phyloP scores from a whole-genome alignment of 2,888 invertebrate genomes.

The Protodeltote pygarga region DNA sequence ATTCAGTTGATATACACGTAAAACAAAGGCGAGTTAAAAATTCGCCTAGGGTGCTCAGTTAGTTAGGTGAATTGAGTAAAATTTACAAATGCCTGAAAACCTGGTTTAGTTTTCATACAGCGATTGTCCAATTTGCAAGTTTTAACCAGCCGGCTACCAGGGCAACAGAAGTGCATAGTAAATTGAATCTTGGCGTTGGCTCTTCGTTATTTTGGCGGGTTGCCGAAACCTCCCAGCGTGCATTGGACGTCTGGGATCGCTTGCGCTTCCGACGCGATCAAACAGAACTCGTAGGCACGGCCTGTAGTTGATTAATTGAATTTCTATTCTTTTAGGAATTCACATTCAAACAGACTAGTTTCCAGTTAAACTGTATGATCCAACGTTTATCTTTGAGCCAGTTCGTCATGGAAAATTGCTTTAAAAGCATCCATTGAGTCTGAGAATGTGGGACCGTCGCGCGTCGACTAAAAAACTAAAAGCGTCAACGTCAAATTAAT shows the following conservation, averaged over 20 bases:
- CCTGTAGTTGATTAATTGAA: slow-evolving; percentile 30
- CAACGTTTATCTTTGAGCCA: background rate
- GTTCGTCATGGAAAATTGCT: slow-evolving; percentile 5
- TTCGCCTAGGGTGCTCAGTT: slow-evolving; percentile 5
- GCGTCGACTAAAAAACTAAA: slow-evolving; percentile 13
- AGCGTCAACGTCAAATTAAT: slow-evolving; percentile 16
- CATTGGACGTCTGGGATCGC: slow-evolving; percentile 6
- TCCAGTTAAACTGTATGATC: slow-evolving; percentile 1
- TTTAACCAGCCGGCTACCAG: slow-evolving; percentile 59
- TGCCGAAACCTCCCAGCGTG: slow-evolving; percentile 29
- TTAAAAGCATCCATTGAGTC: slow-evolving; percentile 16
- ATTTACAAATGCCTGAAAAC: slow-evolving; percentile 30
- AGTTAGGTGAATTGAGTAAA: slow-evolving; percentile 34
- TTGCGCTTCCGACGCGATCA: slow-evolving; percentile 16
- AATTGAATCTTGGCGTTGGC: slow-evolving; percentile 72
- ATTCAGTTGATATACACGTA: too few relatives aligned
- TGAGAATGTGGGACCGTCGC: background rate
- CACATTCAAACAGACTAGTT: slow-evolving; percentile 2
- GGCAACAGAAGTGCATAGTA: slow-evolving; percentile 63
- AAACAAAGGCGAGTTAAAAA: too few relatives aligned
- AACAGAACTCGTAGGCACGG: slow-evolving; percentile 9
- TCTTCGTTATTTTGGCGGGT: slow-evolving; percentile 58
- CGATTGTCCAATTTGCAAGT: slow-evolving; percentile 70
- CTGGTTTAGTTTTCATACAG: slow-evolving; percentile 51
- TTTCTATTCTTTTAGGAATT: slow-evolving; percentile 30